Evolutionary conservation across 1,140 invertebrate species (phyloP), one percentile per base, ranked within the genome.

Genomic region (Pissodes strobi): DNA sequence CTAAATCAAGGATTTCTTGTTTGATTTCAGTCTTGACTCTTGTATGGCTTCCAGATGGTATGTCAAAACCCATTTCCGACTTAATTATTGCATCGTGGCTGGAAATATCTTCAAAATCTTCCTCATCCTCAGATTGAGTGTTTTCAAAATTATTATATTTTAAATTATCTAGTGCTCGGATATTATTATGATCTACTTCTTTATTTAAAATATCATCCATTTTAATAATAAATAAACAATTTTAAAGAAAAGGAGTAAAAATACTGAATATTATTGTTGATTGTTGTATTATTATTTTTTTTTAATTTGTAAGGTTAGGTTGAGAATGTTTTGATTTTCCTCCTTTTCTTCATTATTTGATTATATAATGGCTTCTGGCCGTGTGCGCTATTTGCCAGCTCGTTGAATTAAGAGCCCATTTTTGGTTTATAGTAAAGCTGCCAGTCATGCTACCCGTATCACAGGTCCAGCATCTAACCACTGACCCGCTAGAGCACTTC

Each of bases 101-200:
- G 60, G 12, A 57, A 8, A 68, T 68, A 48, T 74, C 72, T 43
- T 45, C 66, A 12, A 74, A 75, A 63, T 77, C 74, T 12, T 77
- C 74, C 41, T 76, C 73, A 43, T 78, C 73, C 13, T 76, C 72
- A 13, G 72, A 69, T 12, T 60, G 57, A 39, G 76, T 72, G 17
- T 70, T 75, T 61, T 74, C 73, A 2, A 74, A 76, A 65, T 74
- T 51, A 37, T 76, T 74, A 55, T 73, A 73, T 61, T 76, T 74
- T 9, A 73, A 48, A 25, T 73, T 67, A 18, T 76, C 70, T 18
- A 72, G 45, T 9, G 66, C 69, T 13, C 64, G 17, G 10, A 69
- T 60, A 39, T 68, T 74, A 19, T 69, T 65, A n/a, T 66, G 51
- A 38, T 68, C 62, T 38, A 66, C 64, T 38, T 69, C 66, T 69